Evolutionary conservation across 2,888 invertebrate genomes (phyloP).

Genomic region (Isotomurus palustris): DNA sequence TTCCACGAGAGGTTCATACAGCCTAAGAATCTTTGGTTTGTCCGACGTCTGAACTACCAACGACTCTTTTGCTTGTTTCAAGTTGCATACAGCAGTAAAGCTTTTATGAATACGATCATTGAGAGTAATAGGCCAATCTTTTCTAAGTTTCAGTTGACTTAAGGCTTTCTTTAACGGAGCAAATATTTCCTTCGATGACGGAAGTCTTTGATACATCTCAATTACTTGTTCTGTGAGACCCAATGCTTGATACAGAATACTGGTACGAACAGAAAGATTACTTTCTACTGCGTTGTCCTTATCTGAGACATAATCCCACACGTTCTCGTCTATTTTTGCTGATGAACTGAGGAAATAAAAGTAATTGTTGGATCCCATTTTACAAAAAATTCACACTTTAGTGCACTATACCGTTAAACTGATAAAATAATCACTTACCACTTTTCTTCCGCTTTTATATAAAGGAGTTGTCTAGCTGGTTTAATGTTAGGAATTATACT

Average conservation of each 20-base stretch:
- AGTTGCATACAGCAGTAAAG: constrained; percentile 4
- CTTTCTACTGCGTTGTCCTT: not conserved
- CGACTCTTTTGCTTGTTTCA: constrained; percentile 13
- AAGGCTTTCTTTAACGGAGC: constrained; percentile 1
- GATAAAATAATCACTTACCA: too few species aligned
- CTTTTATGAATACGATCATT: constrained; percentile 5
- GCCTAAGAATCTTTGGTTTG: constrained; percentile 71
- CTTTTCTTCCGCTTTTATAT: not conserved
- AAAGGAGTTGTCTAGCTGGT: not conserved
- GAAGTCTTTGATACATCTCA: constrained; percentile 6
- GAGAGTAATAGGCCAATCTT: not conserved
- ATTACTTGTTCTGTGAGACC: constrained; percentile 7
- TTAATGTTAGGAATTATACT: not conserved
- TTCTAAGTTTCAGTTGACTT: not conserved
- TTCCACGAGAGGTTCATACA: constrained; percentile 82
- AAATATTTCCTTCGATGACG: constrained; percentile 18
- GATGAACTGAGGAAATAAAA: not conserved
- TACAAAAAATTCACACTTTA: too few species aligned
- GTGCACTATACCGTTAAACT: too few species aligned
- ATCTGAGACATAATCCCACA: not conserved
- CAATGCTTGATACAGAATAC: not conserved
- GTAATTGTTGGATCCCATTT: too few species aligned
- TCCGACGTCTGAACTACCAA: constrained; percentile 46
- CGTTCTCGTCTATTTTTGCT: not conserved
- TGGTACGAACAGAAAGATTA: not conserved